Evolutionary conservation across 1,140 invertebrate species (phyloP).

Genomic region (Drosophila bocki): DNA sequence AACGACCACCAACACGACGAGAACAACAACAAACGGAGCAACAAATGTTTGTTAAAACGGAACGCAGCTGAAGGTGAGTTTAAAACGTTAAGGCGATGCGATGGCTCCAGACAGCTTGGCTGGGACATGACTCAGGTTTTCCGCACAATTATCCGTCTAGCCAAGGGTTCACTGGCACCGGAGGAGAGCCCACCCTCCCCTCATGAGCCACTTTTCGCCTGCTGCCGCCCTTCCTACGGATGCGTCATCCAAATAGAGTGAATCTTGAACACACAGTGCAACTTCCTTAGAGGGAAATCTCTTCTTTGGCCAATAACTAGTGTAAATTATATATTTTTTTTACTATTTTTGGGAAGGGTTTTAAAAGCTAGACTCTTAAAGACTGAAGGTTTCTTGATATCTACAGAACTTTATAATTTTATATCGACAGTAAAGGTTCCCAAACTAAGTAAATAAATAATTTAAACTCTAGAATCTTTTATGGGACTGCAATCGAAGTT

Average conservation of each 20-base stretch:
- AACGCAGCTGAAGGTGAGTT: conserved; percentile 62
- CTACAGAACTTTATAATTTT: neutral
- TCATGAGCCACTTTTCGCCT: conserved; percentile 1
- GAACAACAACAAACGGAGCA: conserved; percentile 59
- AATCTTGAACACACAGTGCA: conserved; percentile 39
- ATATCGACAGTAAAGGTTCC: neutral
- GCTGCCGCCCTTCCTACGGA: conserved; percentile 35
- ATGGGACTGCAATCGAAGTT: conserved; percentile 17
- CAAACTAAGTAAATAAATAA: neutral
- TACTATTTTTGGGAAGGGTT: neutral
- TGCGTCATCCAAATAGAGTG: conserved; percentile 54
- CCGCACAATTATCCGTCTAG: conserved; percentile 34
- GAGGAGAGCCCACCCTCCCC: neutral
- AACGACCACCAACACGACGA: conserved; percentile 29
- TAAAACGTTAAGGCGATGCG: neutral
- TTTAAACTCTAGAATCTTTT: neutral
- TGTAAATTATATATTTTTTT: neutral
- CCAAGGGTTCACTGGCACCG: conserved; percentile 67
- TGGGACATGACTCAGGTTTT: conserved; percentile 57
- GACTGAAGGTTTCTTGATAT: neutral
- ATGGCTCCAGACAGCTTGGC: conserved; percentile 28
- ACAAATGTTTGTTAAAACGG: conserved; percentile 73
- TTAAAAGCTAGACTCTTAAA: neutral
- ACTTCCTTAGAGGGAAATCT: neutral
- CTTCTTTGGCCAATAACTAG: neutral